Evolutionary conservation across 2,888 invertebrate genomes (phyloP), one percentile per base, ranked within the genome.

Genomic region (Melanargia galathea): DNA sequence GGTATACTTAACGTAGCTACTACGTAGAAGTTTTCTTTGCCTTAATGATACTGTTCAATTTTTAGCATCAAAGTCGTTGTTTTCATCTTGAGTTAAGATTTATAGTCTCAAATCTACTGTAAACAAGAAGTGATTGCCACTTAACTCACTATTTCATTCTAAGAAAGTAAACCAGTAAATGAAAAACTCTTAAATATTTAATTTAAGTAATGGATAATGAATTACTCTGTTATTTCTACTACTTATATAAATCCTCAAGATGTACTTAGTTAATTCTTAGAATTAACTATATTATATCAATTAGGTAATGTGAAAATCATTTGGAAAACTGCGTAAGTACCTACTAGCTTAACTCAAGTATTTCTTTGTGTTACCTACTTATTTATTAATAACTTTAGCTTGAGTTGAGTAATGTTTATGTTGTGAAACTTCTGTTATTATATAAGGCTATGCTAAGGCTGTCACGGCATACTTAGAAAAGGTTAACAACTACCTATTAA

Each of bases 361-460:
- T 54, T 54, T 26, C 35, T 40, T 55, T 55, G 55, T 24, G 38
- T 24, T 40, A 55, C 55, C 38, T 40, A 55, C 55, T 55, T 55
- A 55, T 55, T 55, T 55, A 55, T 43, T 54, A 54, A 54, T 55
- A 55, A 16, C 54, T 55, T 55, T 24, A 35, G 52, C 24, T 40
- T 40, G 40, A 40, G 55, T 40, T 45, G 45, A 20, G 45, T 13
- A 45, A 45, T 20, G 18, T 4, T 2, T 7, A 35, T 35, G 54
- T 10, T 2, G 11, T 55, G 40, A 43, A 55, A 55, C 55, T 26
- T 55, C 26, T 38, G 55, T 40, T 24, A 40, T 55, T 55, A 55
- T 55, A 43, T 55, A 55, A 55, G 55, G 40, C 11, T 38, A 26
- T 10, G 26, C 26, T 40, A 16, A 8, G 20, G 40, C 16, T 5